Evolutionary conservation across 2,113 vertebrate genomes (phyloP), one percentile per base, ranked within the genome.

Genomic region (Leptosomus discolor): DNA sequence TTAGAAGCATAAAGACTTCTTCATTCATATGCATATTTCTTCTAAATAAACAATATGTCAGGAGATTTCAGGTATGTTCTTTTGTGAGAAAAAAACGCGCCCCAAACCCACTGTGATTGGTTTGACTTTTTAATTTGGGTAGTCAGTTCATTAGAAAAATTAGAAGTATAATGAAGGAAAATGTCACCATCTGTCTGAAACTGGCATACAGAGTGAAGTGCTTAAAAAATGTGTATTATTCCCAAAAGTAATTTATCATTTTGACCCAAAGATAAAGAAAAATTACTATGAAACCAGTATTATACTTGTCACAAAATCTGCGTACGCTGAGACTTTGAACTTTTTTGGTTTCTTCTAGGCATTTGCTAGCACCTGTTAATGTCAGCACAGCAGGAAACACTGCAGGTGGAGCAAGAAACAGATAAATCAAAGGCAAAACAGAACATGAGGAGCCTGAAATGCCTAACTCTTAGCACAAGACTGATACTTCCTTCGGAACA

Each of bases 161-260:
- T 73, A 83, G 76, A 32, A 81, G 80, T 80, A 94, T 64, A 80
- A 50, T 60, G 43, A 97, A 97, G 74, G 87, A 94, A 97, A 97
- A 26, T 86, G 80, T 96, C 91, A 94, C 97, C 98, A 96, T 98
- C 98, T 98, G 98, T 74, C 93, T 94, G 95, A 95, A 92, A 79
- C 21, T 65, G 92, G 39, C 56, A 8, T 90, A 89, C 79, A 91
- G 46, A 90, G 24, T 29, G 60, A 92, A 77, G 56, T 39, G 36
- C 4, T 68, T 45, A 11, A 92, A 88, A 78, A 23, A 56, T 41
- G 75, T 43, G 12, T 85, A 58, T 69, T 94, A 83, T 94, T 94
- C 78, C 68, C 71, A 11, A 60, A 67, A 73, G 57, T 46, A 37
- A 87, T 91, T 39, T 58, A 87, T 90, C 19, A 16, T 78, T 80